Evolutionary conservation across 2,113 vertebrate genomes (phyloP).

Genomic region (Hypanus sabinus): DNA sequence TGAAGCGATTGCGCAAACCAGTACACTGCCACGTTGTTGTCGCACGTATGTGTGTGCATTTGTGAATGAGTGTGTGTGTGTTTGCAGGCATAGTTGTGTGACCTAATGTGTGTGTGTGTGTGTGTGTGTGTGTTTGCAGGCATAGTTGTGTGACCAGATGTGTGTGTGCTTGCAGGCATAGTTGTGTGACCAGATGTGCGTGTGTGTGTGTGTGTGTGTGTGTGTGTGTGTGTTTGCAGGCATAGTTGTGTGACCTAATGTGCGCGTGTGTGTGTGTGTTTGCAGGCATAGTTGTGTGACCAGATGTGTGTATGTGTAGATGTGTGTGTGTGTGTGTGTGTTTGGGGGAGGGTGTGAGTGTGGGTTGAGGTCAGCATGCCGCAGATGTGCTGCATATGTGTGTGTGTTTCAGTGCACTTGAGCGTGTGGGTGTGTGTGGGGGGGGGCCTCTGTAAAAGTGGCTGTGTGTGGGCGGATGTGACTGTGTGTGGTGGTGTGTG

Average conservation of each 20-base stretch:
- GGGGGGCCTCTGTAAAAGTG: slow-evolving; percentile 40
- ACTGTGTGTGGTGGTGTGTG: slow-evolving; percentile 38
- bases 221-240: neutral
- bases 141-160: no score
- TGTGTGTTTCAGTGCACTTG: neutral
- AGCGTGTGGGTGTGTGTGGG: neutral
- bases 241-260: no score
- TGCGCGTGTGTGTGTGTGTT: neutral
- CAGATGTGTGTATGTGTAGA: neutral
- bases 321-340: neutral
- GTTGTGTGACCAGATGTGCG: neutral
- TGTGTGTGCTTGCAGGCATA: neutral
- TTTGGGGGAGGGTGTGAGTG: neutral
- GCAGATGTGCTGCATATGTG: neutral
- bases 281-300: neutral
- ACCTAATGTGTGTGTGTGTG: neutral
- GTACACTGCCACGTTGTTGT: no score
- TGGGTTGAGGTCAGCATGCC: neutral
- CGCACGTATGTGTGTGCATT: neutral
- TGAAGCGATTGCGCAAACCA: no score
- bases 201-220: slow-evolving; percentile 29
- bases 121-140: neutral
- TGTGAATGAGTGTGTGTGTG: neutral
- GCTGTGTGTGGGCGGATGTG: slow-evolving; percentile 21
- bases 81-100: slow-evolving; percentile 28